A percentile compares a stretch with the other conserved stretches of the same genome.
These are phyloP conservation scores for Chromoteleia sp. DNA, from an alignment of 2,888 invertebrate genomes.

Conservation along the genomic window DNA sequence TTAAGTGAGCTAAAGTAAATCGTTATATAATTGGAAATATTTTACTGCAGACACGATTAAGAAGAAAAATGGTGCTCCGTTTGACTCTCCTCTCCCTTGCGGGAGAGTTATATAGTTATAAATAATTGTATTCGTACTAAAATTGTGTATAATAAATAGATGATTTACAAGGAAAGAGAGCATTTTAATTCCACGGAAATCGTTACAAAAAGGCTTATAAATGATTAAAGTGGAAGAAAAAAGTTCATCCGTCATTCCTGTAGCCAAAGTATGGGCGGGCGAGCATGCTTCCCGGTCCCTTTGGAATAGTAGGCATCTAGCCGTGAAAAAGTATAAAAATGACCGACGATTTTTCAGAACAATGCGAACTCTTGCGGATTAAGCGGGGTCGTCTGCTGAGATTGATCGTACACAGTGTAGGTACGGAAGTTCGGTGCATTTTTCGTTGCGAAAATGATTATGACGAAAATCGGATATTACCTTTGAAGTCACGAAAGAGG, in stretches of 20 bases:
- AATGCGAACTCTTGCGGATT: slow-evolving; percentile 57
- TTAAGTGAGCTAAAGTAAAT: no score
- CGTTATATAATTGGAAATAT: no score
- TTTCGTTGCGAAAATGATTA: slow-evolving; percentile 32
- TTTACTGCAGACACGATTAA: no score
- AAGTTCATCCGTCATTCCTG: slow-evolving; percentile 48
- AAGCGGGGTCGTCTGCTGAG: slow-evolving; percentile 58
- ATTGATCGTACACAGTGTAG: slow-evolving; percentile 50
- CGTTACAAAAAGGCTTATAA: slow-evolving; percentile 20
- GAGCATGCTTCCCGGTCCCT: slow-evolving; percentile 51
- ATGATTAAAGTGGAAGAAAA: slow-evolving; percentile 43
- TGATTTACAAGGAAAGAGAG: no score
- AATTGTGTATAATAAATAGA: no score
- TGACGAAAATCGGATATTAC: slow-evolving; percentile 21
- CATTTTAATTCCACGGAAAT: background rate
- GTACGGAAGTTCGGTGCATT: slow-evolving; percentile 33
- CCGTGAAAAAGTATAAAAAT: slow-evolving; percentile 65
- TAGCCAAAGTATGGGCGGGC: slow-evolving; percentile 42
- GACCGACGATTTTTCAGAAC: slow-evolving; percentile 61
- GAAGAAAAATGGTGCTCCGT: no score
- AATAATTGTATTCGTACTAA: no score
- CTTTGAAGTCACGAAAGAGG: slow-evolving; percentile 5
- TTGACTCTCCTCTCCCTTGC: no score
- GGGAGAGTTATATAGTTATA: no score
- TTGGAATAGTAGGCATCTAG: slow-evolving; percentile 57